Conservation (phyloP, 1,140 invertebrate species). For the Drosophila ironensis region DNA sequence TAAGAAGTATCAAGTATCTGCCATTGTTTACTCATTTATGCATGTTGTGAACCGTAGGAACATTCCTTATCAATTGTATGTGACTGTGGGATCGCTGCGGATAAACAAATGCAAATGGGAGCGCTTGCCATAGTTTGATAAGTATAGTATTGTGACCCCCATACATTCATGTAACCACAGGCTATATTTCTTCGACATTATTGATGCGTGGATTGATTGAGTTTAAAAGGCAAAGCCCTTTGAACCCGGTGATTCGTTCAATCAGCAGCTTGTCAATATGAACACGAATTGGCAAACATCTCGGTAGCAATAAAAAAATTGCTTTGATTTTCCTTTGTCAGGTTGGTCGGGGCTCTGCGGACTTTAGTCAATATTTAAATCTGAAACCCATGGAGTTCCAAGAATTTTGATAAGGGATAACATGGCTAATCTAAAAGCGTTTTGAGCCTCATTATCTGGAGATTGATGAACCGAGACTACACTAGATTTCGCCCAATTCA, state of each 20-base stretch:
- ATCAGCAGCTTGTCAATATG: conserved; percentile 43
- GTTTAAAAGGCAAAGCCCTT: conserved; percentile 27
- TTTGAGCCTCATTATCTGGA: conserved; percentile 9
- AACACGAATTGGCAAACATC: conserved; percentile 16
- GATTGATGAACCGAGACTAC: conserved; percentile 25
- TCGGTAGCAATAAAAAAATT: background rate
- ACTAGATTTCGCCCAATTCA: background rate
- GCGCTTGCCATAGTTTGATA: background rate
- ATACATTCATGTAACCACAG: conserved; percentile 3
- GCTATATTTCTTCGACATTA: conserved; percentile 3
- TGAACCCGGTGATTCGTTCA: conserved; percentile 52
- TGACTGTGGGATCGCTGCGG: conserved; percentile 8
- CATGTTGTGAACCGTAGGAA: conserved; percentile 2
- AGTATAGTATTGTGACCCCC: conserved; percentile 8
- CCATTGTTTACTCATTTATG: conserved; percentile 13
- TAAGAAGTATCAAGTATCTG: conserved; percentile 13
- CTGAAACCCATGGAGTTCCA: background rate
- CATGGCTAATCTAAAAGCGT: background rate
- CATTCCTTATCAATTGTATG: conserved; percentile 1
- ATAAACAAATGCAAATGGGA: conserved; percentile 33
- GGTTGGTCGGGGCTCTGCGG: too few species aligned
- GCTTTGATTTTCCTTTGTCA: background rate
- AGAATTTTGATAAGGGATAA: conserved; percentile 2
- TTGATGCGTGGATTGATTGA: conserved; percentile 23
- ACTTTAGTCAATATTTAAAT: conserved; percentile 22